Base-by-base conservation (phyloP, 1,140 invertebrate species). In the Ruditapes philippinarum region DNA sequence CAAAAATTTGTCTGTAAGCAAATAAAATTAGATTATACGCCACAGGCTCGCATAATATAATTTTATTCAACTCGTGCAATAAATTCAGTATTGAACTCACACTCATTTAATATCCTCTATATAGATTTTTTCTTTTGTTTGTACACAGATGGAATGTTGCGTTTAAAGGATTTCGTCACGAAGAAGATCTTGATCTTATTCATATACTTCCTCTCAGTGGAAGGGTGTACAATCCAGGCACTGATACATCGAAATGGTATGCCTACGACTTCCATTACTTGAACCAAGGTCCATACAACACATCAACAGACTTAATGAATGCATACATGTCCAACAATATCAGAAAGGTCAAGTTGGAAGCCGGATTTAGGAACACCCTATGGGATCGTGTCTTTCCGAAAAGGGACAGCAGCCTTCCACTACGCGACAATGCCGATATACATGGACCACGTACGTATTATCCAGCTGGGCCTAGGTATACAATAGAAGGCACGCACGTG, bases 191-290 rank as follows among this genome's bases (percentile, higher is more conserved):
- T 19, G 79, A 88, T 62, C 68, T 88, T 22, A 78, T 87, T 19
- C 84, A 87, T 45, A 78, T 87, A 11, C 49, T 88, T 1, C 86
- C 88, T 1, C 73, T 89, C 0, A 88, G 86, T 38, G 86, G 86
- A 22, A 49, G 22, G 12, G 76, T 88, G 11, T 78, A 88, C 31
- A 73, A 81, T 36, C 86, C 86, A 12, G 86, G 86, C 12, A 88
- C 76, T 0, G 68, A 88, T 76, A 33, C 40, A 28, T 88, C 86
- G 3, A 28, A 70, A 40, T 88, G 86, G 86, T 88, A 81, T 49
- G 36, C 86, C 3, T 82, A 88, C 36, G 78, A 81, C 33, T 88
- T 81, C 25, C 79, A 88, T 57, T 88, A 88, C 36, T 38, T 88
- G 7, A 88, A 88, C 45, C 86, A 88, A 74, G 88, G 88, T 33